Evolutionary conservation across 1,140 invertebrate genomes (phyloP).

Genomic region (Leptopilina clavipes): DNA sequence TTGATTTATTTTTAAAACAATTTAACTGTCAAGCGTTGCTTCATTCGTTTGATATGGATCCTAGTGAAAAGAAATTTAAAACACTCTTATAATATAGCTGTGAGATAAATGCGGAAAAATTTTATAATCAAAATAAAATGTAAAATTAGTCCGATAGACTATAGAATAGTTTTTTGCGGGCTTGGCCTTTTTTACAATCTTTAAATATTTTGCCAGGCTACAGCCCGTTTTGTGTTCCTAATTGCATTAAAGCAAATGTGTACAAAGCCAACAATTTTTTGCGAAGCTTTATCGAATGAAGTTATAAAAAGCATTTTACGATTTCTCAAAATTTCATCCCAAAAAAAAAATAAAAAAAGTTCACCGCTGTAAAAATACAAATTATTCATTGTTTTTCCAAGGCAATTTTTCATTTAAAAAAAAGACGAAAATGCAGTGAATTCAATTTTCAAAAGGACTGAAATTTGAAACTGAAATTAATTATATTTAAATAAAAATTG

Average conservation of each 20-base stretch:
- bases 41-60: not conserved
- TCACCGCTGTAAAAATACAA: not conserved
- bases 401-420: not conserved
- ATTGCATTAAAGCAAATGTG: not conserved
- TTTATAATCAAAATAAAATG: conserved; percentile 25
- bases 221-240: conserved; percentile 23
- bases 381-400: not conserved
- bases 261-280: conserved; percentile 11
- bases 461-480: conserved; percentile 7
- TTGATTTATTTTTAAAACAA: too few species aligned
- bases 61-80: not conserved
- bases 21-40: not conserved
- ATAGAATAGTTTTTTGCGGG: conserved; percentile 26
- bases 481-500: not conserved
- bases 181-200: conserved; percentile 21
- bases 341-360: not conserved
- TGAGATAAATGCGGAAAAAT: not conserved
- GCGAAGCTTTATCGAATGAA: not conserved
- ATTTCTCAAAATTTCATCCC: conserved; percentile 18
- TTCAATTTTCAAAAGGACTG: conserved; percentile 10
- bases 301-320: not conserved
- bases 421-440: not conserved
- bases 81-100: not conserved
- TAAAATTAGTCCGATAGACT: conserved; percentile 2
- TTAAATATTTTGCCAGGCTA: conserved; percentile 5